Evolutionary conservation across 2,113 vertebrate genomes (phyloP), one percentile per base, ranked within the genome.

Genomic region (Chrysochloris asiatica): DNA sequence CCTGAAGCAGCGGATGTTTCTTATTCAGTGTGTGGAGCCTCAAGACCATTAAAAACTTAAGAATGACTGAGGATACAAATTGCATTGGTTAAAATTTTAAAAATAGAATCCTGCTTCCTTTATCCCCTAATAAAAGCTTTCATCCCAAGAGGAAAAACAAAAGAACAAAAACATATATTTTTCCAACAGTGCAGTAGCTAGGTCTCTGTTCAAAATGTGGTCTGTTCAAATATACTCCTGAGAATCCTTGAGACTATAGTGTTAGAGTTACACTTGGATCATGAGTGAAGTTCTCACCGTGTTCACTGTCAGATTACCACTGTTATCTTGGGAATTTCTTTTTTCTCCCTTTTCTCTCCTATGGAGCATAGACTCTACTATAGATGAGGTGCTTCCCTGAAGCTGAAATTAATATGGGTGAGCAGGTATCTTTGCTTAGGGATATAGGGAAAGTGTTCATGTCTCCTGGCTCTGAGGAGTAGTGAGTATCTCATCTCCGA

Each of bases 41-140:
- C 63, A 33, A 94, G 26, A 86, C 30, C 36, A 73, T 65, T 48
- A 82, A 45, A 33, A 91, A 84, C n/a, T 88, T 65, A 91, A 65
- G 71, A 65, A 72, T 95, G 75, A 78, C 52, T 72, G 38, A 2
- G 76, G 93, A 88, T 16, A 38, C 48, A 90, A 78, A 91, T 36
- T 71, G 28, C 2, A 48, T 63, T 45, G n/a, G 38, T 86, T 83
- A 86, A 59, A 63, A 69, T 87, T 89, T 86, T 33, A 61, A 85
- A 88, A 77, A 36, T 11, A 65, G 38, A 48, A 12, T 47, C 67
- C 43, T 67, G 43, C 78, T 65, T 67, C 36, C 76, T 93, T 67
- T 59, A 75, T 61, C 41, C 26, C 33, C 41, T 43, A 52, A 54
- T 67, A 93, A 79, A 76, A 87, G 75, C 76, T 80, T 80, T 10